Evolutionary conservation across 2,797 vertebrate genomes (phyloP), one percentile per base, ranked within the genome.

Genomic region (Coccyzus lansbergi): DNA sequence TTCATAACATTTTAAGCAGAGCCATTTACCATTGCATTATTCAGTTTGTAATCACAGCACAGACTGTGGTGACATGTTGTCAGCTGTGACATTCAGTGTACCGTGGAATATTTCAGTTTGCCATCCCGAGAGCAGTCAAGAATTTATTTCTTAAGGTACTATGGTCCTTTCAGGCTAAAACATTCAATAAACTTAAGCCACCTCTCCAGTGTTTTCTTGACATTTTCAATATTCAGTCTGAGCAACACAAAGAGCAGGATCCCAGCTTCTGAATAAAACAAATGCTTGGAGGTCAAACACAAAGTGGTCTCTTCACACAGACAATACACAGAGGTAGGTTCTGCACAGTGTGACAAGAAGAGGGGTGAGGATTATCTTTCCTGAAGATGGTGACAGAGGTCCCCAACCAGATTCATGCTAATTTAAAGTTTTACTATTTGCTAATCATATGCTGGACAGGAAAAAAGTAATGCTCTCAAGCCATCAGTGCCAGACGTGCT

Each of bases 141-240:
- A 20, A 31, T 83, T 79, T 65, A 64, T 70, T 92, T 75, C n/a
- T 67, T 88, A 42, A 86, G 36, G 34, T 65, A 53, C 19, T 21
- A 38, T 63, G 77, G 86, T 68, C 86, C 85, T 86, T 92, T 83
- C 81, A 88, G 49, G 67, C 70, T 86, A 91, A 91, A 55, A 67
- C 10, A 74, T 26, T 87, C 60, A 53, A 58, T 33, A 87, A 77
- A 74, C 24, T 16, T 56, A 78, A 85, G 36, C 12, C 68, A 80
- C 38, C 18, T 46, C 55, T 77, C 85, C 48, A 74, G 25, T 33
- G 40, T 53, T 69, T 91, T 76, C 75, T 20, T 85, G 49, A 84
- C 52, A 29, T 74, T 88, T 94, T 83, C 78, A 93, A 42, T 68
- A 86, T 64, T 84, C 40, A 34, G 21, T 63, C 36, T 4, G 13